phyloP scores from a whole-genome alignment of 2,797 vertebrate species.

The Sebastes umbrosus region DNA sequence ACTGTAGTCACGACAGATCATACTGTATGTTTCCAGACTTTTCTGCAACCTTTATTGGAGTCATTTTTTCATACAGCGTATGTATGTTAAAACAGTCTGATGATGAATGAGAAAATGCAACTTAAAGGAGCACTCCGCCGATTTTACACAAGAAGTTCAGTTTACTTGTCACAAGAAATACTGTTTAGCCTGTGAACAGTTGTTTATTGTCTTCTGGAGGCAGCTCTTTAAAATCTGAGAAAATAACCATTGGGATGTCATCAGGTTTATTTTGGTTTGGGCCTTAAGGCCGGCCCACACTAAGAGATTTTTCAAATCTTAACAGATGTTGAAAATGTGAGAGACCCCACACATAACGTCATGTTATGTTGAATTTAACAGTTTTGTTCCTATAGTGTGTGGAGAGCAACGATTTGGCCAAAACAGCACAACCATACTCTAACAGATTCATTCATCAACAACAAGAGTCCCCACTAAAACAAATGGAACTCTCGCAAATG shows the following conservation, averaged over 20 bases:
- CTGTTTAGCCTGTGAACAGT: background rate
- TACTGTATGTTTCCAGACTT: background rate
- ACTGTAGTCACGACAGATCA: background rate
- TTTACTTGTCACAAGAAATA: background rate
- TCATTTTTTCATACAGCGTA: background rate
- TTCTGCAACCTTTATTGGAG: background rate
- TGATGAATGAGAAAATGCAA: background rate
- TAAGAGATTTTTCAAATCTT: too few relatives aligned
- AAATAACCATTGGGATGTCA: background rate
- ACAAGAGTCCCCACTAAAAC: too few relatives aligned
- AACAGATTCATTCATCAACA: too few relatives aligned
- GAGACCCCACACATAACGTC: too few relatives aligned
- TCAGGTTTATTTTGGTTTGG: background rate
- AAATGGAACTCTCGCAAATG: too few relatives aligned
- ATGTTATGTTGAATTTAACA: too few relatives aligned
- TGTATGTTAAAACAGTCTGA: background rate
- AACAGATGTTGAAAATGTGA: too few relatives aligned
- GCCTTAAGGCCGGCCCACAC: too few relatives aligned
- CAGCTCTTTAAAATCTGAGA: background rate
- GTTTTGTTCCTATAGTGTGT: too few relatives aligned
- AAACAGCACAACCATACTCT: too few relatives aligned
- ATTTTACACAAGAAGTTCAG: background rate
- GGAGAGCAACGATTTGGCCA: too few relatives aligned
- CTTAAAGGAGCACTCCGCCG: background rate
- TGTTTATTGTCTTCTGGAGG: background rate